These are phyloP conservation scores for Neotragus moschatus DNA, from an alignment of 2,113 vertebrate species.

Conservation along the genomic window DNA sequence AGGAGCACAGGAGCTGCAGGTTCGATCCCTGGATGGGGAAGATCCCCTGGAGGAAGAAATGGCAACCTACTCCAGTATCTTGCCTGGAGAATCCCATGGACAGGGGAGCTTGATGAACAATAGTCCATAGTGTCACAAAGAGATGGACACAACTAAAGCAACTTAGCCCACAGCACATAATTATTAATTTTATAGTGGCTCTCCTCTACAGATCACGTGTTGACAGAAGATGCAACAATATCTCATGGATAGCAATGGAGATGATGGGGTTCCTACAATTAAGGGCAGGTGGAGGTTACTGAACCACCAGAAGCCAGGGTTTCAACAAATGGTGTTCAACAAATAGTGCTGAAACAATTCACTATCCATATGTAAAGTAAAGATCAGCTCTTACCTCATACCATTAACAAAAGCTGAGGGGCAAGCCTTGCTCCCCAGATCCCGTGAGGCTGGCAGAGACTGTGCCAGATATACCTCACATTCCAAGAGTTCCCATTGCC, in stretches of 20 bases:
- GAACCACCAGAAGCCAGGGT: not conserved
- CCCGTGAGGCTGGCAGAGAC: not conserved
- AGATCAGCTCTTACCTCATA: not conserved
- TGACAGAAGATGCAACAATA: not conserved
- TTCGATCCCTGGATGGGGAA: not conserved
- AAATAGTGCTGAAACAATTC: not conserved
- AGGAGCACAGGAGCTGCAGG: not conserved
- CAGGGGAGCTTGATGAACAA: not conserved
- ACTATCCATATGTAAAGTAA: not conserved
- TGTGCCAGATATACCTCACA: not conserved
- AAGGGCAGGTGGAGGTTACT: not conserved
- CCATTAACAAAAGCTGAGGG: not conserved
- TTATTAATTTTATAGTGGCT: not conserved
- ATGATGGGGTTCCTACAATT: not conserved
- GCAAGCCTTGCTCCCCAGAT: not conserved
- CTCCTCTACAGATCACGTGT: not conserved
- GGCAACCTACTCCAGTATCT: not conserved
- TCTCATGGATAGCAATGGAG: not conserved
- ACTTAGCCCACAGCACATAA: not conserved
- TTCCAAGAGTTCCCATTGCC: not conserved
- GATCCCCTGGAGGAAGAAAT: not conserved
- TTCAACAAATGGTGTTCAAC: not conserved
- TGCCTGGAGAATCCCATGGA: not conserved
- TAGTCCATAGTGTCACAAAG: not conserved
- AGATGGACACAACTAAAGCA: not conserved